Evolutionary conservation across 2,113 vertebrate species (phyloP), one percentile per base, ranked within the genome.

Genomic region (Cyprinus carpio): DNA sequence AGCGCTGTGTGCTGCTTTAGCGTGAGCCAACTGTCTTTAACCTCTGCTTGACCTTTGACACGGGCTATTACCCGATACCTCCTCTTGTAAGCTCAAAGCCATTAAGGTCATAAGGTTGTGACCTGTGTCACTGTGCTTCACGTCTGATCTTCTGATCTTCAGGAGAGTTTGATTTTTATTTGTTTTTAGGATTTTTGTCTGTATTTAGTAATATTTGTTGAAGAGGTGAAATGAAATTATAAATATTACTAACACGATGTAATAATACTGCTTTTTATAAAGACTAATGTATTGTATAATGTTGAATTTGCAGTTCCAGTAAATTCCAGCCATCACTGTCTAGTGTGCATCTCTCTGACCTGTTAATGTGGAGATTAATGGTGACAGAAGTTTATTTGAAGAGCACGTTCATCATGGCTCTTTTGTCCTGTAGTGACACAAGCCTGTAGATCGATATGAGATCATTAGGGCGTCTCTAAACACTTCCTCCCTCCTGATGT

Each of bases 401-500:
- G 18, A 84, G 27, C 81, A 27, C 69, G 58, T 81, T 46, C 20
- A 25, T 81, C 76, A 84, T 23, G 51, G 43, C 60, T 78, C 46
- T 74, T 84, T 81, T 67, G 83, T 64, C 46, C 81, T 49, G 81
- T 82, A 80, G 79, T 81, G 25, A 85, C 75, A 72, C 37, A 58
- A 87, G 79, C 31, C 71, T 65, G 15, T 78, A 18, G 84, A 89
- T 91, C 90, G 84, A 90, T 91, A 83, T 65, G 58, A 75, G 27
- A 86, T 86, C 89, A 87, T 88, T 88, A 87, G 89, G 65, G 79
- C 31, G 46, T 54, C 77, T 76, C 81, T 89, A 89, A 89, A 88
- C 81, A 83, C 88, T 65, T 85, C 86, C 83, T 88, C 56, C 69
- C 67, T 56, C 69, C 67, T 56, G 72, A 85, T 86, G 62, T 58